Evolutionary conservation across 1,140 invertebrate genomes (phyloP), one percentile per base, ranked within the genome.

Genomic region (Euura saliciscinereae): DNA sequence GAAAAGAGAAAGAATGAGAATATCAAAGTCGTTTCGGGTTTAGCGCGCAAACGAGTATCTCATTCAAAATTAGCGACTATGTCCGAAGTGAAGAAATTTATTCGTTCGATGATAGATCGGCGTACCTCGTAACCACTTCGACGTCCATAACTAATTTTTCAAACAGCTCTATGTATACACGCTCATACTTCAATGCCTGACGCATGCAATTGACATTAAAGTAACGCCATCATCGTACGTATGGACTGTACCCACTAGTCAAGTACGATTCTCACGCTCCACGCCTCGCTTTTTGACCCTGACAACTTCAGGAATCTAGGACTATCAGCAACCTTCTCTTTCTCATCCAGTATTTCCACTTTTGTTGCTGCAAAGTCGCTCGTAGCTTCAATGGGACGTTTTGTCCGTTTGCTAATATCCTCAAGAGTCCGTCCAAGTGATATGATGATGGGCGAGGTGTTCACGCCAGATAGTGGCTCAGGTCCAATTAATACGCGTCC

Each of bases 401-500:
- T 28, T 28, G 28, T 0, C 1, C 28, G 28, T 28, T 28, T 28
- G 28, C 28, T 28, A 28, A 28, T 28, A 28, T 28, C 28, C 28
- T 28, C 0, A 28, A 0, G 28, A 28, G 28, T 28, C 28, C 28
- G 1, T 28, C 1, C 28, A 28, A 28, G 28, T 28, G 28, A 28
- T 0, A 28, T 28, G 28, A 28, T 28, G 28, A 28, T 1, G 28
- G 28, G 28, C 28, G 28, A 28, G 28, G 28, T 28, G 28, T 28
- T 28, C 28, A 28, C 84, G 84, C 84, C 84, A 86, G 77, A 75
- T 72, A 77, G 69, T 45, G 78, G 70, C 74, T 79, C 75, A 74
- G 79, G 78, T 78, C 80, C 83, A 84, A 85, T 85, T 84, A 85
- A 84, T 86, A 83, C 80, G 80, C 77, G 81, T 86, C 84, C 78